These are phyloP conservation scores for Acronicta alni DNA, from an alignment of 2,888 invertebrate genomes.

Conservation along the genomic window DNA sequence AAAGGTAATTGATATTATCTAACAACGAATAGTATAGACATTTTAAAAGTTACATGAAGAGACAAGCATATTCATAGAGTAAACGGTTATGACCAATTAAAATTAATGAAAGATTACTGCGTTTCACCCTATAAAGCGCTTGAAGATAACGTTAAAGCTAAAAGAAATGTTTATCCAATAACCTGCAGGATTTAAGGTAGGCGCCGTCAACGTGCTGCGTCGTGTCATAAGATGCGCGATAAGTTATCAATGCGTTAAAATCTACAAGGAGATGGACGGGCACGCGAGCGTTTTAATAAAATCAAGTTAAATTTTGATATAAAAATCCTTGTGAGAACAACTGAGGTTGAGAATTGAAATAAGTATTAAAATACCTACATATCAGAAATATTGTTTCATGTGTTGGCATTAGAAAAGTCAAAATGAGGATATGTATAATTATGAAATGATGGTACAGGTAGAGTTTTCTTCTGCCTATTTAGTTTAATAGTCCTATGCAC, in stretches of 20 bases:
- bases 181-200: slow-evolving; percentile 55
- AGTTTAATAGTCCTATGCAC: no score
- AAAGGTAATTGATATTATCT: slow-evolving; percentile 6
- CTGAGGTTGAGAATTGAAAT: slow-evolving; percentile 18
- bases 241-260: slow-evolving; percentile 63
- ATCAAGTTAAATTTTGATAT: slow-evolving; percentile 48
- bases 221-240: slow-evolving; percentile 66
- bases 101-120: slow-evolving; percentile 19
- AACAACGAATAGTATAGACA: no score
- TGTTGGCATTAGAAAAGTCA: no score
- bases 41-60: not conserved
- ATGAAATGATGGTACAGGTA: no score
- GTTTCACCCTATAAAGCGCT: slow-evolving; percentile 26
- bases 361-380: no score
- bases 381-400: no score
- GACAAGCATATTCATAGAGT: not conserved
- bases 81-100: slow-evolving; percentile 6
- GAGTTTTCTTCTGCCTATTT: no score
- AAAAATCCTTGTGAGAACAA: slow-evolving; percentile 31
- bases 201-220: slow-evolving; percentile 62
- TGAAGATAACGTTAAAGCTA: slow-evolving; percentile 39
- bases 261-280: slow-evolving; percentile 61
- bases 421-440: no score
- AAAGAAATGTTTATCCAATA: slow-evolving; percentile 47
- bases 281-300: slow-evolving; percentile 54